Percentiles rank a stretch among this genome's conserved stretches.
Conservation (phyloP, 2,797 vertebrate genomes). For the Propithecus perrieri region DNA sequence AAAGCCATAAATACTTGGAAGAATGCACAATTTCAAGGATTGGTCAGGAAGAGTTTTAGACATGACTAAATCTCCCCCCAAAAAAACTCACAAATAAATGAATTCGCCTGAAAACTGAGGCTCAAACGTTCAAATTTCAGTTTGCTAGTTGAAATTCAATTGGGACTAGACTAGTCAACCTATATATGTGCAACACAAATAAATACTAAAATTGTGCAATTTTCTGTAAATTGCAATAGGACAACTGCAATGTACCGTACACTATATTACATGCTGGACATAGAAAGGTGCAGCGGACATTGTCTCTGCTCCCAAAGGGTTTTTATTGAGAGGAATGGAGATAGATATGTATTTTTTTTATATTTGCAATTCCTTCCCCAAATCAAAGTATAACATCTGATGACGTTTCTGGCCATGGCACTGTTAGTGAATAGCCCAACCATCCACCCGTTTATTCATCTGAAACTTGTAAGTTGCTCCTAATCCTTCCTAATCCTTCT, state of each 20-base stretch:
- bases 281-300: fast-evolving
- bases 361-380: background rate
- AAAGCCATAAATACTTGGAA: background rate
- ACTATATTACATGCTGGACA: background rate
- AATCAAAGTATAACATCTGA: background rate
- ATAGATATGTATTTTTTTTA: background rate
- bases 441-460: too few species aligned
- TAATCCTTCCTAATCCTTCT: background rate
- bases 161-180: background rate
- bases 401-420: background rate
- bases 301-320: background rate
- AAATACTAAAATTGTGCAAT: background rate
- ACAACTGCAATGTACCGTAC: background rate
- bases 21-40: background rate
- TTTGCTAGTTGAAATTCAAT: background rate
- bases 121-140: background rate
- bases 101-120: background rate
- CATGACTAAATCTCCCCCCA: background rate
- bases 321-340: background rate
- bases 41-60: background rate
- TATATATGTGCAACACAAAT: background rate
- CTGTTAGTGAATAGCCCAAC: background rate
- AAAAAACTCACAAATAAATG: background rate
- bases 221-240: background rate
- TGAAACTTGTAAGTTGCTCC: background rate